A percentile compares a stretch with the other conserved stretches of the same genome.
phyloP scores from a whole-genome alignment of 2,113 vertebrate species.

The Carassius carassius region DNA sequence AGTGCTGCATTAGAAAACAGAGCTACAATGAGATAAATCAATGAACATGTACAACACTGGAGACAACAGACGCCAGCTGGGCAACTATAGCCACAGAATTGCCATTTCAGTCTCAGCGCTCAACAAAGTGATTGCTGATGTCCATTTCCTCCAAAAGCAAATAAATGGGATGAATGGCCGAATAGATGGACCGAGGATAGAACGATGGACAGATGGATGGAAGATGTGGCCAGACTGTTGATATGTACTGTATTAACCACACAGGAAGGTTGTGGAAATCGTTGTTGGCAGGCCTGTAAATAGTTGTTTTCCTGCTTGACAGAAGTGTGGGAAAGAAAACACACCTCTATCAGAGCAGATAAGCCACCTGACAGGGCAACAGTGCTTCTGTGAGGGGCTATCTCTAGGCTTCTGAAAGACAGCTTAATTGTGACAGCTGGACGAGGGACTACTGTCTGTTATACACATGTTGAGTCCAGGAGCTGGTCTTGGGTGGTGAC shows the following conservation, averaged over 20 bases:
- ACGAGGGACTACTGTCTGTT: constrained; percentile 23
- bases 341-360: constrained; percentile 30
- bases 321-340: constrained; percentile 52
- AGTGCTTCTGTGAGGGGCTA: neutral
- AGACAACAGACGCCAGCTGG: constrained; percentile 22
- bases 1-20: neutral
- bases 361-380: neutral
- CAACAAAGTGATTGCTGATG: constrained; percentile 49
- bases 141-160: constrained; percentile 63
- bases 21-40: constrained; percentile 15
- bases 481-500: neutral
- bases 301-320: constrained; percentile 69
- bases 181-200: constrained; percentile 48
- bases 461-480: constrained; percentile 3
- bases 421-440: constrained; percentile 39
- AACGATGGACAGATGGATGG: constrained; percentile 49
- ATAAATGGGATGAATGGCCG: neutral
- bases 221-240: constrained; percentile 62
- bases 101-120: constrained; percentile 16
- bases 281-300: constrained; percentile 71
- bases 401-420: constrained; percentile 22
- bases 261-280: constrained; percentile 64
- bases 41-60: neutral
- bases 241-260: constrained; percentile 68
- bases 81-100: constrained; percentile 8